phyloP scores from a whole-genome alignment of 2,888 invertebrate genomes.

The Mythimna impura region DNA sequence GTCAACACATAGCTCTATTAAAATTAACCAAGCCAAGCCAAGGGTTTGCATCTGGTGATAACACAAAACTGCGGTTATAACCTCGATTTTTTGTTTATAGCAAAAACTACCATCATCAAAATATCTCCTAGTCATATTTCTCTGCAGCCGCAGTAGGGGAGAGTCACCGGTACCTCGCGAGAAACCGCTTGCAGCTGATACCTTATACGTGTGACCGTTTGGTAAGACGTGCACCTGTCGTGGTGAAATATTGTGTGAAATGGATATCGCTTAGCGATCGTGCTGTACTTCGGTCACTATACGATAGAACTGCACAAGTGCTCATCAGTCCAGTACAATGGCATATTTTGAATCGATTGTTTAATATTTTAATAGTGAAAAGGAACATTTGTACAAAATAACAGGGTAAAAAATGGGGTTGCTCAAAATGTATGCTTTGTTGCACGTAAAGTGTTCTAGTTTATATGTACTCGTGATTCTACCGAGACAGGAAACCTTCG shows the following conservation, averaged over 20 bases:
- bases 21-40: no score
- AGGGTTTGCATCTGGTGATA: no score
- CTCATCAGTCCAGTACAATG: no score
- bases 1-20: no score
- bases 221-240: conserved; percentile 30
- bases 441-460: background rate
- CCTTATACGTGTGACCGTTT: background rate
- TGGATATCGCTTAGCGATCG: conserved; percentile 23
- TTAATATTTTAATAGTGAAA: background rate
- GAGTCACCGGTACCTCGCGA: background rate
- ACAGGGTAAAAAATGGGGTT: background rate
- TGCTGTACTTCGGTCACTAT: background rate
- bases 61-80: no score
- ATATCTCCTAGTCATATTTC: background rate
- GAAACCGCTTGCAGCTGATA: background rate
- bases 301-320: background rate
- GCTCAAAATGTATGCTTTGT: background rate
- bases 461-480: background rate
- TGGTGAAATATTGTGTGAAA: conserved; percentile 33
- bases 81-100: no score
- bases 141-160: background rate
- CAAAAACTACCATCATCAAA: no score
- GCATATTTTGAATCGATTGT: background rate
- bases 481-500: background rate
- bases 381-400: background rate